Percentiles rank a stretch among this genome's conserved stretches.
Conservation (phyloP, 1,140 invertebrate species). For the Drosophila grimshawi region DNA sequence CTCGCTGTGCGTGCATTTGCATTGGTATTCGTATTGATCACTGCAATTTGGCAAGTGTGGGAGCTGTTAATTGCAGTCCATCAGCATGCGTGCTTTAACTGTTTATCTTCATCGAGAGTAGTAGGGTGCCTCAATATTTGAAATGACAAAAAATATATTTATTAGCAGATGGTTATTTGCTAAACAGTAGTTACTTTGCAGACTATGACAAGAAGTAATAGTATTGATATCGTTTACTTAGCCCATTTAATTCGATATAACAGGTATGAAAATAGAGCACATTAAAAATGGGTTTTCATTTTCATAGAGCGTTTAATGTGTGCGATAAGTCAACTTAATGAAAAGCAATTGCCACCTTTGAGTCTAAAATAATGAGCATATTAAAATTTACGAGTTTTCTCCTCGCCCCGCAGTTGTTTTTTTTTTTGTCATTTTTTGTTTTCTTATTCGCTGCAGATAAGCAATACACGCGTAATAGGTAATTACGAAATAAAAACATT, state of each 20-base stretch:
- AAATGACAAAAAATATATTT: neutral
- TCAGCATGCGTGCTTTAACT: neutral
- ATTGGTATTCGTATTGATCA: constrained; percentile 1
- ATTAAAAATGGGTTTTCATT: neutral
- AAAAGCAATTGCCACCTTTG: constrained; percentile 64
- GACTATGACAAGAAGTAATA: no score
- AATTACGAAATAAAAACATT: constrained; percentile 64
- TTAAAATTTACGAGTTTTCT: constrained; percentile 51
- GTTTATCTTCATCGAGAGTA: neutral
- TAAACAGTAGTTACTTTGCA: no score
- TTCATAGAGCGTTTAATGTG: constrained; percentile 15
- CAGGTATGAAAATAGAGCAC: no score
- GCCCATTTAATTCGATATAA: no score
- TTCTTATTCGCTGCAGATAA: constrained; percentile 16
- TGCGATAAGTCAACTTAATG: constrained; percentile 48
- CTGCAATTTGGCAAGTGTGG: constrained; percentile 3
- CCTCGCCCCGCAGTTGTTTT: constrained; percentile 24
- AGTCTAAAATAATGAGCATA: constrained; percentile 42
- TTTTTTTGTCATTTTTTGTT: neutral
- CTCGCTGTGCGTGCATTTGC: neutral
- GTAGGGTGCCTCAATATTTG: constrained; percentile 4
- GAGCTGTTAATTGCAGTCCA: constrained; percentile 17
- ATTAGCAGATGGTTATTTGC: neutral
- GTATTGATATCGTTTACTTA: no score
- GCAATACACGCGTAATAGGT: constrained; percentile 46